Evolutionary conservation across 2,797 vertebrate species (phyloP).

Genomic region (Melanotaenia parkinsoni): DNA sequence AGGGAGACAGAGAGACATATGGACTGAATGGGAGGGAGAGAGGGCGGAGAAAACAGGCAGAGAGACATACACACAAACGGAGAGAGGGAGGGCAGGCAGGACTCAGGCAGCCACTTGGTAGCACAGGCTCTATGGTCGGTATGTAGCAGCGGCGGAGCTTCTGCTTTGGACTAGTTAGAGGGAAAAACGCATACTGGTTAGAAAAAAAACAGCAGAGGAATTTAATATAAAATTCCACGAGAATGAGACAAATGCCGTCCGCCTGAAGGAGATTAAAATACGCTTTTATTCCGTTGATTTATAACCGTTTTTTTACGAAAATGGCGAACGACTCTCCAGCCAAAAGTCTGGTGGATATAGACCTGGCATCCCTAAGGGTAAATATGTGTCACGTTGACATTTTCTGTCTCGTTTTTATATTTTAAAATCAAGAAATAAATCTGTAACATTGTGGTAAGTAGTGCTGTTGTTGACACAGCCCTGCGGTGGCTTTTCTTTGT

Average conservation of each 20-base stretch:
- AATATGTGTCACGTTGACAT: constrained; percentile 58
- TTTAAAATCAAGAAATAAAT: background rate
- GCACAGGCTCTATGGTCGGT: constrained; percentile 56
- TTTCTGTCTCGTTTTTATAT: background rate
- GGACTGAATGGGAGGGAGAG: constrained; percentile 13
- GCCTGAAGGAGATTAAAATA: constrained; percentile 63
- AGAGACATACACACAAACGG: background rate
- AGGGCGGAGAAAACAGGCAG: constrained; percentile 15
- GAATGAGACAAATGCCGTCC: constrained; percentile 74
- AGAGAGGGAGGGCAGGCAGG: constrained; percentile 2
- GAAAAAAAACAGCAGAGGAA: constrained; percentile 32
- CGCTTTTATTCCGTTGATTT: constrained; percentile 35
- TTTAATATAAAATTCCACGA: constrained; percentile 49
- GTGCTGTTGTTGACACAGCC: constrained; percentile 53
- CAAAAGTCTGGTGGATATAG: constrained; percentile 97
- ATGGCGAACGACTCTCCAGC: constrained; percentile 99
- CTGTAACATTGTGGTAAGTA: too few relatives aligned
- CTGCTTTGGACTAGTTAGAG: constrained; percentile 55
- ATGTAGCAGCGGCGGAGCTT: constrained; percentile 81
- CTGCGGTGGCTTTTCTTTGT: constrained; percentile 84
- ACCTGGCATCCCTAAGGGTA: constrained; percentile 95
- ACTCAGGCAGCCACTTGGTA: constrained; percentile 30
- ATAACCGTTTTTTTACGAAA: constrained; percentile 71
- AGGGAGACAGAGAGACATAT: constrained; percentile 22
- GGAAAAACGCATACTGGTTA: constrained; percentile 48